Base-by-base conservation (phyloP, 2,797 vertebrate species). In the Cossypha caffra region DNA sequence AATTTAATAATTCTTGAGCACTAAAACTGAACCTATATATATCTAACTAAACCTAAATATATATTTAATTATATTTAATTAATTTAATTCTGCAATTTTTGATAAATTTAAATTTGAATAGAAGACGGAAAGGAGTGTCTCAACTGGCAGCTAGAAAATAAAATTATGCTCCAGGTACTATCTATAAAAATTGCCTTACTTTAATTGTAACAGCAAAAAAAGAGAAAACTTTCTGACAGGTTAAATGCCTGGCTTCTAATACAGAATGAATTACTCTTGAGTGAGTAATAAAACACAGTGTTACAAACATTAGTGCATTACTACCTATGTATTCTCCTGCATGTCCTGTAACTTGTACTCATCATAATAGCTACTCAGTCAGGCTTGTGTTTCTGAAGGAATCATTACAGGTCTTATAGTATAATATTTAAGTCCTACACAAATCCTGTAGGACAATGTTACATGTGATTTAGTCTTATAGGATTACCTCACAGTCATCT, bases 401-500 rank as follows among this genome's bases (percentile, higher is more conserved):
- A 81, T 20, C 37, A 71, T 84, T 92, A 63, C 47, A 93, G 52
- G 45, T 85, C 28, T 78, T 84, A 78, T 2, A 68, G 29, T 57
- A 71, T 80, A 90, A 92, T 59, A 77, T 93, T 90, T 96, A 87
- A 96, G 62, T 79, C 71, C 31, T 73, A 92, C 48, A 79, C 31
- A 96, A 97, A 96, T 93, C 57, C 43, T 88, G 38, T 55, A 95
- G 50, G 66, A 94, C 61, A 80, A 88, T 45, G 21, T 67, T 96
- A 72, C 37, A 42, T 85, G 29, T 87, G 85, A 94, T 73, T 95
- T 75, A 95, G 90, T 81, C 40, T 95, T 96, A 94, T 3, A 95
- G 81, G 80, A 96, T 95, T 96, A 93, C 88, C 80, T 93, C 64
- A 67, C 42, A 96, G 40, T 88, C 43, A 79, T 93, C 84, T 54